Base-by-base conservation (phyloP, 2,888 invertebrate genomes). In the Ecdyonurus torrentis region DNA sequence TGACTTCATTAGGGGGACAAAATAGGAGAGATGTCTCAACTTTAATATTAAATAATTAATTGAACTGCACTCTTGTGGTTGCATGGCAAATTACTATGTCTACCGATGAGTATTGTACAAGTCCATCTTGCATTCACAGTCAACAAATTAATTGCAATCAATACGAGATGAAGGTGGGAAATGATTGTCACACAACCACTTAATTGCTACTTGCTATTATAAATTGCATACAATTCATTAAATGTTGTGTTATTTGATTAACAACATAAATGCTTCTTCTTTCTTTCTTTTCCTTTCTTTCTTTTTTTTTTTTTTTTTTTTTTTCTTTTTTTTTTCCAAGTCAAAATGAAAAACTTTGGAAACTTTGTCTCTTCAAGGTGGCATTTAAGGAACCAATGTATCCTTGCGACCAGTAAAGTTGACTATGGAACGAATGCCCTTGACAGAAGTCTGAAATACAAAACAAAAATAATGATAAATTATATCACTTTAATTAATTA, bases 351-450 rank as follows among this genome's bases (percentile, higher is more conserved):
- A 37, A 37, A 37, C 37, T 37, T 37, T 37, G 37, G 37, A 5
- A 37, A 37, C 37, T 10, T 5, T 5, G 15, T 37, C 15, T 10
- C 5, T 37, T 37, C 15, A 37, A 37, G n/a, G n/a, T n/a, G n/a
- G n/a, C n/a, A n/a, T 10, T 37, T 37, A 37, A 55, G 55, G 55
- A n/a, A 55, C 55, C 55, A 55, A 22, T 20, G 68, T 66, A 66
- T 86, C 86, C 72, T 85, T 86, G 63, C 86, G 77, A 24, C 81
- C 85, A 18, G 87, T 83, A 76, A 90, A 90, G 50, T 89, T 87
- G 24, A 90, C 90, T 70, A 90, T 90, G 60, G 89, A 89, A 64
- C 89, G 83, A 68, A 90, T 89, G 2, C 89, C 89, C 77, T 89
- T 89, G 63, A 90, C 89, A 59, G 89, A 90, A 61, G 89, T 89